These are phyloP conservation scores for Orussus abietinus DNA, from an alignment of 1,140 invertebrate genomes.

Conservation along the genomic window DNA sequence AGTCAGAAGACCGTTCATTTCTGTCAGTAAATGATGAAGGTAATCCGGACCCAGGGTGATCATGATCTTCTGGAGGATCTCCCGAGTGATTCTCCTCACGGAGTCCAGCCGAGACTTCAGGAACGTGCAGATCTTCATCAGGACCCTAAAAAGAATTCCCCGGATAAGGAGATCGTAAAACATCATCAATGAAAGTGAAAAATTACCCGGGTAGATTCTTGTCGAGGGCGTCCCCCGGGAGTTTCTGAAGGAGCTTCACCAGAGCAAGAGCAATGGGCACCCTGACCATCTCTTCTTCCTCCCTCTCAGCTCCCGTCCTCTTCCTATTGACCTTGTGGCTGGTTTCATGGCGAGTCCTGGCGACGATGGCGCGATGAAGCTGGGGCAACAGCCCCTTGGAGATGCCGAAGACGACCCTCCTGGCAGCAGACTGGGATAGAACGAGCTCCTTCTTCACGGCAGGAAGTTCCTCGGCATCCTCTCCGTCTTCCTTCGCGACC, in stretches of 20 bases:
- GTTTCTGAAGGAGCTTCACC: slow-evolving; percentile 85
- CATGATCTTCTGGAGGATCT: slow-evolving; percentile 88
- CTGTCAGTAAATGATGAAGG: slow-evolving; percentile 72
- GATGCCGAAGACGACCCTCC: slow-evolving; percentile 62
- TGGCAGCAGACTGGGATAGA: slow-evolving; percentile 69
- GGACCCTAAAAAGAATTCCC: slow-evolving; percentile 66
- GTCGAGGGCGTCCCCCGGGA: slow-evolving; percentile 73
- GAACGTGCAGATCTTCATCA: slow-evolving; percentile 86
- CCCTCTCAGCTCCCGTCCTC: slow-evolving; percentile 58
- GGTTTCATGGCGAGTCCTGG: slow-evolving; percentile 69
- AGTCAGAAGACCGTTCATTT: slow-evolving; percentile 76
- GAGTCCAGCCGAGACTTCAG: slow-evolving; percentile 85
- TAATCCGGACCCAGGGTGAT: slow-evolving; percentile 78
- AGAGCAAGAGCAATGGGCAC: slow-evolving; percentile 90
- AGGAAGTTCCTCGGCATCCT: slow-evolving; percentile 29
- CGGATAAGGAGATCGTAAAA: slow-evolving; percentile 17
- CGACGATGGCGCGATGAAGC: slow-evolving; percentile 65
- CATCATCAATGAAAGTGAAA: slow-evolving; percentile 12
- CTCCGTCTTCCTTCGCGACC: slow-evolving; percentile 17
- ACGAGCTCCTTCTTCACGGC: slow-evolving; percentile 57
- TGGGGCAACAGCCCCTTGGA: slow-evolving; percentile 61
- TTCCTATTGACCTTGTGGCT: slow-evolving; percentile 81
- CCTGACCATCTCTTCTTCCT: slow-evolving; percentile 85
- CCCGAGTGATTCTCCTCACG: slow-evolving; percentile 78
- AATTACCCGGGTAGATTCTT: slow-evolving; percentile 74